phyloP scores from a whole-genome alignment of 2,797 vertebrate species.

The Macroramphosus scolopax region DNA sequence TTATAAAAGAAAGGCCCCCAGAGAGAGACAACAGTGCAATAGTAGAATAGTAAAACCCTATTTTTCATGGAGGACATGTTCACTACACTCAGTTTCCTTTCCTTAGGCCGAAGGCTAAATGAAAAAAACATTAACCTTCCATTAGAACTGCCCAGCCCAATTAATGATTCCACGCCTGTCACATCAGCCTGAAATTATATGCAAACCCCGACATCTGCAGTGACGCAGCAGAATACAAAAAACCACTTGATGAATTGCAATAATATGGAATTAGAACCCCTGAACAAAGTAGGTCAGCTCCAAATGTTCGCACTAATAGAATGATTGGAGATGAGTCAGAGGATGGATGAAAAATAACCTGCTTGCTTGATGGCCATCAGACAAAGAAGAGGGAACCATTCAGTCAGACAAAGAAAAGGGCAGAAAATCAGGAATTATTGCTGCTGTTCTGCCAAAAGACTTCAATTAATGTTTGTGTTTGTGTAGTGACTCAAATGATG shows the following conservation, averaged over 20 bases:
- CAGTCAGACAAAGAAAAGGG: slow-evolving; percentile 15
- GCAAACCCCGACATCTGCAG: neutral
- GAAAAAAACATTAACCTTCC: neutral
- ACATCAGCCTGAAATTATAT: slow-evolving; percentile 7
- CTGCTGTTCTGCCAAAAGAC: neutral
- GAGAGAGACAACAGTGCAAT: no score
- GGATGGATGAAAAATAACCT: slow-evolving; percentile 35
- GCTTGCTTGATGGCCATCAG: slow-evolving; percentile 17
- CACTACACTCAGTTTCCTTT: neutral
- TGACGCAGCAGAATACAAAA: slow-evolving; percentile 17
- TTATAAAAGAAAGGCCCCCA: no score
- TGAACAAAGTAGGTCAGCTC: slow-evolving; percentile 22
- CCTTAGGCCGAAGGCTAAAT: neutral
- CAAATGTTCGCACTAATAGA: slow-evolving; percentile 30
- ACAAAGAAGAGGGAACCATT: slow-evolving; percentile 28
- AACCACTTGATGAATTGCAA: slow-evolving; percentile 16
- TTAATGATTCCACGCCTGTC: slow-evolving; percentile 5
- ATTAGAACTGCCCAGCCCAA: neutral
- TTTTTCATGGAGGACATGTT: no score
- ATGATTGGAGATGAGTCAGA: slow-evolving; percentile 53
- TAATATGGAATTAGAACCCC: slow-evolving; percentile 6
- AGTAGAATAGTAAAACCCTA: no score
- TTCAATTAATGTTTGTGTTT: slow-evolving; percentile 4
- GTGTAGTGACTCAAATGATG: neutral
- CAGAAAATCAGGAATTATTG: slow-evolving; percentile 7